Evolutionary conservation across 2,797 vertebrate genomes (phyloP).

Genomic region (Fringilla coelebs): DNA sequence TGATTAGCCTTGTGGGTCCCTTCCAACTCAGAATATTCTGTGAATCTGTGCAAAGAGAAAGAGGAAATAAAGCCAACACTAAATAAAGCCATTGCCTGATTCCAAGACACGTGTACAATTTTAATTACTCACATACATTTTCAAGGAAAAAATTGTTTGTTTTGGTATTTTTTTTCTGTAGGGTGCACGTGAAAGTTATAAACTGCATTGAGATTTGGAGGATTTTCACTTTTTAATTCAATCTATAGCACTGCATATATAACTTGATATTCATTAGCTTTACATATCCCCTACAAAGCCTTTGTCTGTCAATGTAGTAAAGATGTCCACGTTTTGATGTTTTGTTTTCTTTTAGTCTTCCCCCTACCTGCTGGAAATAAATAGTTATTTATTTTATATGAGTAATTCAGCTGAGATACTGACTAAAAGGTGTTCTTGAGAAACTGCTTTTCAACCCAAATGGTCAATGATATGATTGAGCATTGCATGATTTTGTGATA

Average conservation of each 20-base stretch:
- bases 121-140: not conserved
- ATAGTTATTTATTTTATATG: not conserved
- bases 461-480: not conserved
- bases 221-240: not conserved
- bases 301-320: not conserved
- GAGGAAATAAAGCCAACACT: not conserved
- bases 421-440: not conserved
- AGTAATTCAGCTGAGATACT: not conserved
- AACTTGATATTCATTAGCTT: not conserved
- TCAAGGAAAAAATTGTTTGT: not conserved
- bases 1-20: not conserved
- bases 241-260: not conserved
- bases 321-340: not conserved
- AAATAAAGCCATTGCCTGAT: not conserved
- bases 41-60: not conserved
- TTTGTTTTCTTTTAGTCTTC: not conserved
- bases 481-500: not conserved
- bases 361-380: not conserved
- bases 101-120: not conserved
- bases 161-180: not conserved
- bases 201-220: not conserved
- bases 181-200: not conserved
- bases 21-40: not conserved
- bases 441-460: not conserved
- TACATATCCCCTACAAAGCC: not conserved